These are phyloP conservation scores for Aphrocallistes beatrix DNA, from an alignment of 37 sponge, comb jelly and placozoan genomes.

Conservation along the genomic window DNA sequence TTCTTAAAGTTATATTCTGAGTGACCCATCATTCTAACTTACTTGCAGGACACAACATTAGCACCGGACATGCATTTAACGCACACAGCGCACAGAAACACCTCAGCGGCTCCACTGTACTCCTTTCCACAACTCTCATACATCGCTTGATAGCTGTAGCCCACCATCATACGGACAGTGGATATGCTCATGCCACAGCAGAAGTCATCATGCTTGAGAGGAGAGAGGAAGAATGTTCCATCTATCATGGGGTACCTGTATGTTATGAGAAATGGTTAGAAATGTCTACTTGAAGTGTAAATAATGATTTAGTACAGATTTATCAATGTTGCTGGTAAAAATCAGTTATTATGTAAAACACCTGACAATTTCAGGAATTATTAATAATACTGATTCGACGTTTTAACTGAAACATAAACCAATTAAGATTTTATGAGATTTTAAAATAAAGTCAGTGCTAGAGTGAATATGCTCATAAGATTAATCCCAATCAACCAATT, in stretches of 20 bases:
- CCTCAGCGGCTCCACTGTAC: conserved; percentile 26
- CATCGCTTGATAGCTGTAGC: not conserved
- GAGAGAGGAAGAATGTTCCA: conserved; percentile 75
- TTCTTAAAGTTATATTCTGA: not conserved
- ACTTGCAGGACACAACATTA: conserved; percentile 45
- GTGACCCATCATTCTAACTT: not conserved
- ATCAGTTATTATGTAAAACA: too few species aligned
- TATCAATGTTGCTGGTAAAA: too few species aligned
- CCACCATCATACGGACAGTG: conserved; percentile 36
- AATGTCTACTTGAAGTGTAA: too few species aligned
- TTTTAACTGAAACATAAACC: too few species aligned
- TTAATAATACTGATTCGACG: too few species aligned
- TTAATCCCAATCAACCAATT: too few species aligned
- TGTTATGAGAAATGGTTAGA: not conserved
- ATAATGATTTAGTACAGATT: too few species aligned
- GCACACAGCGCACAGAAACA: conserved; percentile 67
- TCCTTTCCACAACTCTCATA: conserved; percentile 23
- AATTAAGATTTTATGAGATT: too few species aligned
- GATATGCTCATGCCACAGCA: conserved; percentile 2
- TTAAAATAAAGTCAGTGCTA: too few species aligned
- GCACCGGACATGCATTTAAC: conserved; percentile 54
- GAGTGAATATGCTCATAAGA: too few species aligned
- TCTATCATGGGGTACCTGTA: conserved; percentile 62
- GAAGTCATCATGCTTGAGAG: conserved; percentile 25
- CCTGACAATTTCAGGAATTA: too few species aligned